Evolutionary conservation across 2,113 vertebrate genomes (phyloP).

Genomic region (Chroicocephalus ridibundus): DNA sequence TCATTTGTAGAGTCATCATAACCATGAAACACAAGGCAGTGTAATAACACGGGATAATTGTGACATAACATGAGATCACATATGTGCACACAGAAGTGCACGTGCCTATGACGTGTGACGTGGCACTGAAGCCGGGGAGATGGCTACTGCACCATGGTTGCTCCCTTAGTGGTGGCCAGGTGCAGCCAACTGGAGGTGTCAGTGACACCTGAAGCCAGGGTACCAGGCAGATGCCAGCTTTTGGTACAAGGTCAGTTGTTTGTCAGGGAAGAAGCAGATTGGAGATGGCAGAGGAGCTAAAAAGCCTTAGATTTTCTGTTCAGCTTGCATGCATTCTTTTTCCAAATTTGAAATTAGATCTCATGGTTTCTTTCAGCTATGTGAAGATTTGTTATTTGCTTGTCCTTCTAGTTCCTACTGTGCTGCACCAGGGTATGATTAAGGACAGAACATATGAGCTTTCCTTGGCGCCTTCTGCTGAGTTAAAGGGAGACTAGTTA

Average conservation of each 20-base stretch:
- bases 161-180: neutral
- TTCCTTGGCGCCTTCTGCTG: neutral
- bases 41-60: neutral
- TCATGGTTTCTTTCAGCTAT: neutral
- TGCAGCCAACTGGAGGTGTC: neutral
- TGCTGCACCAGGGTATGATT: neutral
- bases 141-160: rapidly evolving
- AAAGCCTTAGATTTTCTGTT: neutral
- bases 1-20: neutral
- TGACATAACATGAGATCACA: neutral
- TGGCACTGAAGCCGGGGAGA: neutral
- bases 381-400: neutral
- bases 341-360: neutral
- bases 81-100: neutral
- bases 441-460: neutral
- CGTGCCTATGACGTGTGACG: neutral
- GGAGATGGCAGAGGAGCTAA: neutral
- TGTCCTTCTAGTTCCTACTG: neutral
- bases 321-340: neutral
- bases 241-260: neutral
- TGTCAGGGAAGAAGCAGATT: neutral
- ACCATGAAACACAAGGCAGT: neutral
- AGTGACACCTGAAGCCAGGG: neutral
- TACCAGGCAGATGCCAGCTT: neutral
- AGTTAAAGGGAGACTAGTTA: neutral